Evolutionary conservation across 2,797 vertebrate species (phyloP), one percentile per base, ranked within the genome.

Genomic region (Leptodactylus fallax): DNA sequence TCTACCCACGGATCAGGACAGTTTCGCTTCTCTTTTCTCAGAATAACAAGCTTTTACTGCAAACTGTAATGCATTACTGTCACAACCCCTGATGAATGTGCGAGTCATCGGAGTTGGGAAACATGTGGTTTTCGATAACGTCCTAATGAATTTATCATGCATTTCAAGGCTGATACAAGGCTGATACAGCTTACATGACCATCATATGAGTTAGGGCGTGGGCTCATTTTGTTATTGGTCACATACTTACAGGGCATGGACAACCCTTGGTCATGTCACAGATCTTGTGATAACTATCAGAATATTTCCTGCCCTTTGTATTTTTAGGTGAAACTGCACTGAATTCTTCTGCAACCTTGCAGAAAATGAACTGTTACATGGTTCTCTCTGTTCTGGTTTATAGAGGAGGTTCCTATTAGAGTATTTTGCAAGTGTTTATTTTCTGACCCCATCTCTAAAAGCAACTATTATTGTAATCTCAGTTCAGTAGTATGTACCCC

Each of bases 1-100:
- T 36, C 36, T 36, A 4, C 36, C 36, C 36, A 36, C 36, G 36
- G 36, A 36, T 36, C 36, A 2, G 36, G 1, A 36, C 36, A 36
- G 51, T 53, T 76, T 76, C 49, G 51, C 72, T 76, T 76, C 72
- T 13, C 21, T 51, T 51, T 76, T 53, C 72, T n/a, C 8, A 76
- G 21, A 53, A 76, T 13, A 76, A 76, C 21, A n/a, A 21, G 12
- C 47, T 0, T 53, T 53, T 53, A 23, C 72, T n/a, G 47, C 6
- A 76, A 76, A 23, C 11, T 1, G 21, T 21, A 74, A 74, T 47
- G 14, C 45, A 47, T 27, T 19, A 9, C 25, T 27, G 25, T 27
- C 23, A 25, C 63, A 27, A 23, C 19, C 3, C 63, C 69, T 74
- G 19, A 47, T 21, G 19, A 72, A 72, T 47, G 69, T 49, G 14